Base-by-base conservation (phyloP, 2,113 vertebrate genomes). In the Hippopotamus amphibius region DNA sequence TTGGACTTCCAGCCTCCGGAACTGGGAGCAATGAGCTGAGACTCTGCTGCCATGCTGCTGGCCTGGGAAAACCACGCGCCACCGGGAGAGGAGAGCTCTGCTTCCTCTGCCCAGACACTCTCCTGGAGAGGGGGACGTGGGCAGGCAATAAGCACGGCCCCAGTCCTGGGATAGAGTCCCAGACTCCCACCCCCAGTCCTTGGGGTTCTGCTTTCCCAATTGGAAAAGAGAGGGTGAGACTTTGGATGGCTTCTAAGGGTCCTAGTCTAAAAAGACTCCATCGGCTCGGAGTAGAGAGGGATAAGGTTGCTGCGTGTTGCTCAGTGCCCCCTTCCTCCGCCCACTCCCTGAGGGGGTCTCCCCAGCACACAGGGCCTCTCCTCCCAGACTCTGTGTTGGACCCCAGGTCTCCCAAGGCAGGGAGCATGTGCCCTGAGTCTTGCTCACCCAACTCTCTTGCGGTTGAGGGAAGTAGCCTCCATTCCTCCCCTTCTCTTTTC, bases 361-460 rank as follows among this genome's bases (percentile, higher is more conserved):
- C 74, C 66, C 57, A 0, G 24, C 3, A 3, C 12, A 0, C 0
- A 24, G 30, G 30, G 17, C 24, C 24, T 33, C 57, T 46, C 28
- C 33, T 24, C 63, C 1, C 16, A n/a, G 65, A 16, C 6, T 53
- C 46, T 5, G 4, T 9, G 55, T 33, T 50, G 71, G 66, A 8
- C 43, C 46, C 33, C 10, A 5, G 22, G 37, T 76, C 46, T 71
- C 17, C 57, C 21, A 15, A 12, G 19, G 7, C 13, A 16, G 66
- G 61, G 7, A 10, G 7, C 15, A 15, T 13, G 17, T 3, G n/a
- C 46, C 3, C 30, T 0, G 5, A 68, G 66, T 19, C 69, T 30
- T 63, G 28, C 72, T 28, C 48, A 30, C 11, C 30, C 22, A 28
- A 21, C 21, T 48, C 3, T 21, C n/a, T 6, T 14, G 61, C 0